These are phyloP conservation scores for Myripristis murdjan DNA, from an alignment of 2,797 vertebrate genomes.

Conservation along the genomic window DNA sequence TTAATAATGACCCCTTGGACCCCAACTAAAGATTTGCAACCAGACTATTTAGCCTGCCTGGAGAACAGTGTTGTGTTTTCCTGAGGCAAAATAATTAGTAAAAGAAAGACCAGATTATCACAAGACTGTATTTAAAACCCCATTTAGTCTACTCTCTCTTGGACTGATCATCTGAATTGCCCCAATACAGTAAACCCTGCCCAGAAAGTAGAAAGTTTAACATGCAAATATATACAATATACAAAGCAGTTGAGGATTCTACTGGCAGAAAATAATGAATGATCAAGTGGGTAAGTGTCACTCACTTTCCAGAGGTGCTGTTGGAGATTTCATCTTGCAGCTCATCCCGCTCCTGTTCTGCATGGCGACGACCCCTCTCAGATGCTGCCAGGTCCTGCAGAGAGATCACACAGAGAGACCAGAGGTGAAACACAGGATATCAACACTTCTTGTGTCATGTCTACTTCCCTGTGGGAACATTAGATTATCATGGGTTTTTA, in stretches of 20 bases:
- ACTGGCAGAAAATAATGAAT: not conserved
- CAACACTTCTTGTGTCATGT: not conserved
- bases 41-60: no score
- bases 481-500: not conserved
- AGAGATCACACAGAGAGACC: constrained; percentile 8
- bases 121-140: no score
- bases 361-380: constrained; percentile 93
- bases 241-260: not conserved
- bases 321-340: constrained; percentile 97
- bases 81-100: no score
- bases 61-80: no score
- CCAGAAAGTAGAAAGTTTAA: no score
- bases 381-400: constrained; percentile 94
- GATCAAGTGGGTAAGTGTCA: not conserved
- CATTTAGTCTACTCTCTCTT: no score
- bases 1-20: no score
- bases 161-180: no score
- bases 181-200: no score
- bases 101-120: no score
- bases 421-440: constrained; percentile 19
- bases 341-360: constrained; percentile 96
- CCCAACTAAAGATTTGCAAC: no score
- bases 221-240: no score
- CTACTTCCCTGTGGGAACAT: not conserved
- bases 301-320: constrained; percentile 97